Evolutionary conservation across 1,140 invertebrate species (phyloP), one percentile per base, ranked within the genome.

Genomic region (Probaryconus sp.): DNA sequence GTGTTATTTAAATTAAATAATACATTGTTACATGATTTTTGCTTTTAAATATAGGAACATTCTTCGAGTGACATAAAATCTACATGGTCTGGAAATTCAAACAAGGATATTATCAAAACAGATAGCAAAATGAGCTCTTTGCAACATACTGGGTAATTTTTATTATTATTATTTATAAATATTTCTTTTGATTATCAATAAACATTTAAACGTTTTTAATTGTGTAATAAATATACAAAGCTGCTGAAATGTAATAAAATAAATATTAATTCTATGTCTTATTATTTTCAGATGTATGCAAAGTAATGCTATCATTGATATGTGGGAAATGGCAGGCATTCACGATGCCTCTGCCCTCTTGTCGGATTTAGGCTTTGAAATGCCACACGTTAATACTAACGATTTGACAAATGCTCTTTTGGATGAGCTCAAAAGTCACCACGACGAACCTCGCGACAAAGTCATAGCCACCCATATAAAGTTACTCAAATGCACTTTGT

Each of bases 361-460:
- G 3, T 85, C 91, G 28, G 91, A 93, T 42, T 81, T 95, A 5
- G 93, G 93, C 13, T 94, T 95, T 77, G 89, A 89, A 3, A 87
- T 88, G 11, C 82, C 90, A 1, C 88, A 91, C 20, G 87, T 96
- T 6, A 92, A 90, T 50, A 81, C 95, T 1, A 79, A 83, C 0
- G 93, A 95, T 43, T 85, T 97, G 33, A 91, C 91, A n/a, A 89
- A 88, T 53, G 90, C 92, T 2, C 83, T 97, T 42, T 93, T 95
- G 69, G 93, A 95, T 48, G 94, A 95, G 82, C 76, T 94, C 6
- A 89, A 90, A 64, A 89, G 87, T 16, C 80, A 91, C 9, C 79
- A 85, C 18, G 82, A 90, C 43, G 86, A 88, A n/a, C 79, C 83
- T 7, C 80, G 79, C 17, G 83, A 83, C 24, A 85, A 47, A 64